Percentiles rank a stretch among this genome's conserved stretches.
These are phyloP conservation scores for Cossypha dichroa DNA, from an alignment of 2,797 vertebrate genomes.

Conservation along the genomic window DNA sequence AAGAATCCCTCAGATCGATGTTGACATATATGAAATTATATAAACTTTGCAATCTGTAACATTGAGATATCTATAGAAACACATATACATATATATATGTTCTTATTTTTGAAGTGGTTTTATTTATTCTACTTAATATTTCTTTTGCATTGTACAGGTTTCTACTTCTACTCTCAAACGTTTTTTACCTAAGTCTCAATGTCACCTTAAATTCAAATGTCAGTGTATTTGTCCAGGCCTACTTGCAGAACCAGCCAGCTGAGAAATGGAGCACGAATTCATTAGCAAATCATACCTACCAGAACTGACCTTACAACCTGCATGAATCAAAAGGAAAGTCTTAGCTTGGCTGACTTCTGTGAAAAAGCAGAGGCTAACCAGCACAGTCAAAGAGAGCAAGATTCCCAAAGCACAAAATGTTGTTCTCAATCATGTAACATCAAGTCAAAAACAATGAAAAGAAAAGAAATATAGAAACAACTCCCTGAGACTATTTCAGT, in stretches of 20 bases:
- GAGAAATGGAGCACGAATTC: slow-evolving; percentile 51
- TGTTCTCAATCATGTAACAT: background rate
- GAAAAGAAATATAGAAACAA: background rate
- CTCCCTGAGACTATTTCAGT: background rate
- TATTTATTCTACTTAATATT: background rate
- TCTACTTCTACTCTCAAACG: background rate
- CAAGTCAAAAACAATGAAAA: background rate
- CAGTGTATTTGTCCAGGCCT: background rate
- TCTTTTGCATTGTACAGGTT: background rate
- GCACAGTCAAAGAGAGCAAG: background rate
- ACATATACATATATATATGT: background rate
- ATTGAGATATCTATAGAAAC: accelerated
- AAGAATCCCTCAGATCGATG: background rate
- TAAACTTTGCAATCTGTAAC: background rate
- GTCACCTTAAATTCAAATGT: slow-evolving; percentile 35
- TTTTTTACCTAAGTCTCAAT: background rate
- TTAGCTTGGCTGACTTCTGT: background rate
- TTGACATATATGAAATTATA: background rate
- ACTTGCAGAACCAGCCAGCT: slow-evolving; percentile 33
- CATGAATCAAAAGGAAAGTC: background rate
- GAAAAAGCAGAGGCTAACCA: background rate
- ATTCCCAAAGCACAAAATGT: background rate
- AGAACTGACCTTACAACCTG: slow-evolving; percentile 42
- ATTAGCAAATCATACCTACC: slow-evolving; percentile 30
- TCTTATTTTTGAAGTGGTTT: background rate